Conservation (phyloP, 1,140 invertebrate genomes). For the Philopotamus ludificatus region DNA sequence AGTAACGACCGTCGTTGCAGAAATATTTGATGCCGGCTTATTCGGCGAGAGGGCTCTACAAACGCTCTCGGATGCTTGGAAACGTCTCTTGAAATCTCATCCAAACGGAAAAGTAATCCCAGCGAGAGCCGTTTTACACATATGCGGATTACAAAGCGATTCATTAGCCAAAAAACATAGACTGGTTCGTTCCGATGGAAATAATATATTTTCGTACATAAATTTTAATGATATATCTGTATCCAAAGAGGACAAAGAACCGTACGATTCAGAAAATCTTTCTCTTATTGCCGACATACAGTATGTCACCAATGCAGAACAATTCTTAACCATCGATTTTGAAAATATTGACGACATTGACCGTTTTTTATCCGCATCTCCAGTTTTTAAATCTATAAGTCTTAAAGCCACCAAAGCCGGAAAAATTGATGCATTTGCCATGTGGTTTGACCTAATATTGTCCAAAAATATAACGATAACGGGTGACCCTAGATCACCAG, state of each 20-base stretch:
- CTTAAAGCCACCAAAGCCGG: constrained; percentile 52
- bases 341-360: constrained; percentile 58
- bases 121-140: constrained; percentile 61
- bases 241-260: constrained; percentile 52
- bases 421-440: constrained; percentile 62
- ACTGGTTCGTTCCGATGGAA: constrained; percentile 41
- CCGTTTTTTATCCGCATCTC: constrained; percentile 48
- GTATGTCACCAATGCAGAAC: constrained; percentile 59
- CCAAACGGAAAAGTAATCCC: constrained; percentile 61
- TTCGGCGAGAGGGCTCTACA: constrained; percentile 73
- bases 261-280: constrained; percentile 71
- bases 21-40: constrained; percentile 76
- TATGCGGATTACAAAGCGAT: constrained; percentile 59
- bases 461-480: constrained; percentile 63
- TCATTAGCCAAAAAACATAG: constrained; percentile 51
- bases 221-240: constrained; percentile 48
- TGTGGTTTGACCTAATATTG: constrained; percentile 75
- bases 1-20: constrained; percentile 68
- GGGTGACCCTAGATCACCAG: constrained; percentile 53
- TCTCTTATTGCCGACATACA: constrained; percentile 56
- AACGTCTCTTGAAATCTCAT: constrained; percentile 54
- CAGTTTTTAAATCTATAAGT: constrained; percentile 46
- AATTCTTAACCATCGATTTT: constrained; percentile 65
- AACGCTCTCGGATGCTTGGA: constrained; percentile 67
- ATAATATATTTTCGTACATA: constrained; percentile 42